Conservation (phyloP, 2,797 vertebrate genomes). For the Gadopsis marmoratus region DNA sequence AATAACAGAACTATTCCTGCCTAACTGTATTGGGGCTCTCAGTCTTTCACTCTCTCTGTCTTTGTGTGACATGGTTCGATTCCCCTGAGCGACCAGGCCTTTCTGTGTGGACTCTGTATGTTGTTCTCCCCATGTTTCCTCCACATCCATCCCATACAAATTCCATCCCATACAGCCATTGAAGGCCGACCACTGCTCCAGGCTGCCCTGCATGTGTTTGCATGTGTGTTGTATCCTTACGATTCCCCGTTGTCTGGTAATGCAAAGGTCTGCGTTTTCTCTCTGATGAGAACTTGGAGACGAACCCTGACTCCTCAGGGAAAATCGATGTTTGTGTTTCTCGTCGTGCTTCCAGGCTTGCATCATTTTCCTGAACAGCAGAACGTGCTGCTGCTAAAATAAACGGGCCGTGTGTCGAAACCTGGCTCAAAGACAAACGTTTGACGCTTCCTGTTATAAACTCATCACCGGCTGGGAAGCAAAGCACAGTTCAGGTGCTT, state of each 20-base stretch:
- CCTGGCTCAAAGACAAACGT: neutral
- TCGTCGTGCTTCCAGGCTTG: conserved; percentile 3
- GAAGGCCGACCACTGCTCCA: no score
- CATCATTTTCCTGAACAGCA: conserved; percentile 3
- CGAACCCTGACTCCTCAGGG: conserved; percentile 9
- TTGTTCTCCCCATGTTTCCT: no score
- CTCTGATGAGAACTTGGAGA: conserved; percentile 2
- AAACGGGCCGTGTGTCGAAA: conserved; percentile 4
- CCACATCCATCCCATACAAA: no score
- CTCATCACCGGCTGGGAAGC: neutral
- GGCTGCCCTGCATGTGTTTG: no score
- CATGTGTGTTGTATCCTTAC: no score
- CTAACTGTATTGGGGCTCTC: neutral
- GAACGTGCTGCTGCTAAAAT: neutral
- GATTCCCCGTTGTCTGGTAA: conserved; percentile 6
- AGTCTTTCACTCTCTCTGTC: conserved; percentile 3
- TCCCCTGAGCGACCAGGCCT: no score
- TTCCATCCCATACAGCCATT: no score
- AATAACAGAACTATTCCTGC: conserved; percentile 5
- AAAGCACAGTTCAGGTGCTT: neutral
- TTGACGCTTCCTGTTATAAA: neutral
- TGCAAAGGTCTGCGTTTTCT: conserved; percentile 26
- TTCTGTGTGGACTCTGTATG: no score
- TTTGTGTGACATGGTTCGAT: no score
- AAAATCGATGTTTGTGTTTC: conserved; percentile 15